Evolutionary conservation across 2,888 invertebrate species (phyloP).

Genomic region (Scrobipalpa costella): DNA sequence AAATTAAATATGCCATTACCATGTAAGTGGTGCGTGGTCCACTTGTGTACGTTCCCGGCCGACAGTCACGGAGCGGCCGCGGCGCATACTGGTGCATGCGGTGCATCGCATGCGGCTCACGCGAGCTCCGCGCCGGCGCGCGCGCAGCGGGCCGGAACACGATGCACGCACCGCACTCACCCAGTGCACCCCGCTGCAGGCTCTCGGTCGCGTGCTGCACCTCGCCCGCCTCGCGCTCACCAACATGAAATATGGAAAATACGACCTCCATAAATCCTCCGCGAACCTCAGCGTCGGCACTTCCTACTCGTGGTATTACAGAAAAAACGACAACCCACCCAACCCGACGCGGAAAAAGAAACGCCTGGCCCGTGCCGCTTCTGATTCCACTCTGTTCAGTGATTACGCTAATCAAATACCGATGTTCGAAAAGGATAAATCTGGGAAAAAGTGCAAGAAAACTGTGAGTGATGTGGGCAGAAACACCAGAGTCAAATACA

Average conservation of each 20-base stretch:
- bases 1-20: constrained; percentile 67
- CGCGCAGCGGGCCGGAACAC: constrained; percentile 63
- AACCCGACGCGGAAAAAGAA: constrained; percentile 57
- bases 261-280: constrained; percentile 75
- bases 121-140: constrained; percentile 47
- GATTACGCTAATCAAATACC: constrained; percentile 76
- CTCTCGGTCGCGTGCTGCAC: constrained; percentile 62
- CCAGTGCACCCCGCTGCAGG: constrained; percentile 56
- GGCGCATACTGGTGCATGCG: constrained; percentile 47
- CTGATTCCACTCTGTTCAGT: constrained; percentile 77
- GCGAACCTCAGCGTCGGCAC: constrained; percentile 73
- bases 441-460: constrained; percentile 65
- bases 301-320: constrained; percentile 78
- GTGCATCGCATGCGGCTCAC: constrained; percentile 57
- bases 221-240: constrained; percentile 45
- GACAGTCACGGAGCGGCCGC: constrained; percentile 56
- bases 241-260: constrained; percentile 79
- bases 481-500: constrained; percentile 64
- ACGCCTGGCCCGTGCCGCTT: constrained; percentile 63
- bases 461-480: constrained; percentile 68
- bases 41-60: constrained; percentile 49
- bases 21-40: constrained; percentile 59
- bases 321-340: constrained; percentile 63
- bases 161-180: constrained; percentile 60
- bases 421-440: constrained; percentile 67